Base-by-base conservation (phyloP, 2,113 vertebrate species). In the Zosterops pallidus region DNA sequence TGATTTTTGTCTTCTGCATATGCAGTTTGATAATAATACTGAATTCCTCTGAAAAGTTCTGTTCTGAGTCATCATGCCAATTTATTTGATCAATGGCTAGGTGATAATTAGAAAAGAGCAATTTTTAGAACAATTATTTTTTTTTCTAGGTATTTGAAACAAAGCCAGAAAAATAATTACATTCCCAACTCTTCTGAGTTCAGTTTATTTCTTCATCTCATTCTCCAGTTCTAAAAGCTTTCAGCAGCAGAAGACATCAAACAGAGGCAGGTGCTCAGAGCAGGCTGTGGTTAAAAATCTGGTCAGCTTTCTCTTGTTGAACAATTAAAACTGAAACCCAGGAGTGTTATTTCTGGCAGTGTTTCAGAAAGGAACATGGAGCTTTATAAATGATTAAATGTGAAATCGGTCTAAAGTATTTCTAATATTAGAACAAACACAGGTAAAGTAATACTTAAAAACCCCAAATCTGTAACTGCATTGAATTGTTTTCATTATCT, bases 181-280 rank as follows among this genome's bases (percentile, higher is more conserved):
- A 39, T 65, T 63, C 80, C 28, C 31, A 74, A 11, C n/a, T 39
- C 28, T 57, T 72, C 33, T 59, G 46, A 72, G 23, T 79, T 92
- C 28, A 55, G 25, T 83, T 81, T 86, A 76, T 85, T 77, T 44
- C 55, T 91, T 94, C 62, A 37, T 52, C 55, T 5, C n/a, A 6
- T 86, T 92, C 57, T 89, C 35, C 7, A 19, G 26, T 28, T 60
- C 52, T 71, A 25, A 91, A 92, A 79, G 39, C 70, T 93, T 90
- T 92, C n/a, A 82, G 88, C 69, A 80, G 31, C 82, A 76, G 65
- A 71, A 92, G 67, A 39, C 24, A 52, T 12, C 1, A 3, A 49
- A 67, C 33, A 25, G 65, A 59, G 69, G 74, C 93, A 95, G 67
- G 92, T 94, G 86, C 86, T 97, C 42, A 69, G 83, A 80, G 55